Percentiles rank a stretch among this genome's conserved stretches.
Conservation (phyloP, 2,113 vertebrate genomes). For the Xyrauchen texanus region DNA sequence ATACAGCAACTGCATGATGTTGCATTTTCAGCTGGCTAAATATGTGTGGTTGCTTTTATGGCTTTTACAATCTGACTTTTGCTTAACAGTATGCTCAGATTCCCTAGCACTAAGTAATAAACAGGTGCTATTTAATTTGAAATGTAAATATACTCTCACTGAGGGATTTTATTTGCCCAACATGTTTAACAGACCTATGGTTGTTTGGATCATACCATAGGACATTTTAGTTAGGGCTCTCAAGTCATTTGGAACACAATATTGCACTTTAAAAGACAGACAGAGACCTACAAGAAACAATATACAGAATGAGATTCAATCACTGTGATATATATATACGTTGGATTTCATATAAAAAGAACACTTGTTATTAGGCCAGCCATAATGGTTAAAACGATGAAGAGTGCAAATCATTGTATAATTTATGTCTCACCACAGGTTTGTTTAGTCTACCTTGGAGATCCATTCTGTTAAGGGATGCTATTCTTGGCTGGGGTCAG, state of each 20-base stretch:
- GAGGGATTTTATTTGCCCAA: conserved; percentile 34
- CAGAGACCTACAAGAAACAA: conserved; percentile 52
- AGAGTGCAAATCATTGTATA: conserved; percentile 32
- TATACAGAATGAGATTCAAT: conserved; percentile 39
- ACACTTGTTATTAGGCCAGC: not conserved
- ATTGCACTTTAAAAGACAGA: conserved; percentile 71
- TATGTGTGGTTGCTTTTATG: not conserved
- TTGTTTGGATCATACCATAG: conserved; percentile 53
- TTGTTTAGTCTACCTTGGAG: conserved; percentile 56
- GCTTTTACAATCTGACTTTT: no score
- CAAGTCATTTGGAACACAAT: conserved; percentile 66
- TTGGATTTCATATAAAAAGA: conserved; percentile 13
- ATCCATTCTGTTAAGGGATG: conserved; percentile 48
- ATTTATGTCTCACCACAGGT: conserved; percentile 30
- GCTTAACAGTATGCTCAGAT: conserved; percentile 11
- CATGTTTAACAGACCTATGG: conserved; percentile 49
- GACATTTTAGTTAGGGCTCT: conserved; percentile 54
- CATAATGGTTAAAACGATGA: not conserved
- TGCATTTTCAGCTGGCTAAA: conserved; percentile 15
- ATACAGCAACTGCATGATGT: conserved; percentile 12
- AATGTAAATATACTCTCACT: conserved; percentile 35
- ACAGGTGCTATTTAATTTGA: not conserved
- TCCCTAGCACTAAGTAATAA: conserved; percentile 6
- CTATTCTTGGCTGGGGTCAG: conserved; percentile 57
- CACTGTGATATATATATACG: not conserved